Conservation (phyloP, 2,797 vertebrate species). For the Pangasius krempfi region DNA sequence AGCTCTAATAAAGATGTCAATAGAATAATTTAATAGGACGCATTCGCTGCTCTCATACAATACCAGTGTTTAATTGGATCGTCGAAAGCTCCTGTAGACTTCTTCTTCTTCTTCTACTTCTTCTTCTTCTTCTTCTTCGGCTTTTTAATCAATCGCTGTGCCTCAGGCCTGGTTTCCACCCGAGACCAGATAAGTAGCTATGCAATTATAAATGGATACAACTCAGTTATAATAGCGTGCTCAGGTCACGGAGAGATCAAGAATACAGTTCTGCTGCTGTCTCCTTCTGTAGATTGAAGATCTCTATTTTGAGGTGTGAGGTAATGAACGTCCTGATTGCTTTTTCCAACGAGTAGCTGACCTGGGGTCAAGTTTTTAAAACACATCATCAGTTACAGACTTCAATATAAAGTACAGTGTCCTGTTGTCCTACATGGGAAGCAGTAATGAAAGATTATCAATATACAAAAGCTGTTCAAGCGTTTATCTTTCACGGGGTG, state of each 20-base stretch:
- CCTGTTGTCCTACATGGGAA: background rate
- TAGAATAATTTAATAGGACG: constrained; percentile 58
- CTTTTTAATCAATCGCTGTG: constrained; percentile 59
- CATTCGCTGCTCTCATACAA: constrained; percentile 53
- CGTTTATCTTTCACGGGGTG: background rate
- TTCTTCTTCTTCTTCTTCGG: background rate
- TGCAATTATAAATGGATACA: constrained; percentile 55
- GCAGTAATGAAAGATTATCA: background rate
- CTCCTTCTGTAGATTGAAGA: constrained; percentile 45
- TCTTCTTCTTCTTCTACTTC: constrained; percentile 8
- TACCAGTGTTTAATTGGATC: constrained; percentile 67
- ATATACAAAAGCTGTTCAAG: background rate
- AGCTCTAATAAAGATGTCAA: constrained; percentile 58
- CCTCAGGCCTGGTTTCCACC: constrained; percentile 48
- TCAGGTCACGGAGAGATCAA: constrained; percentile 52
- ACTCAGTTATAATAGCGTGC: constrained; percentile 44
- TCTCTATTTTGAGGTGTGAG: constrained; percentile 42
- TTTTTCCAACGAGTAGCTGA: constrained; percentile 55
- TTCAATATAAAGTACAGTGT: background rate
- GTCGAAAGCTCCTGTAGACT: constrained; percentile 52
- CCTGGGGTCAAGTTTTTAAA: constrained; percentile 53
- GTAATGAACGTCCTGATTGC: constrained; percentile 60
- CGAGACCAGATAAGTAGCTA: constrained; percentile 34
- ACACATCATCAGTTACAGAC: constrained; percentile 37
- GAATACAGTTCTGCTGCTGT: constrained; percentile 40